Evolutionary conservation across 1,140 invertebrate species (phyloP), one percentile per base, ranked within the genome.

Genomic region (Cryptotermes secundus): DNA sequence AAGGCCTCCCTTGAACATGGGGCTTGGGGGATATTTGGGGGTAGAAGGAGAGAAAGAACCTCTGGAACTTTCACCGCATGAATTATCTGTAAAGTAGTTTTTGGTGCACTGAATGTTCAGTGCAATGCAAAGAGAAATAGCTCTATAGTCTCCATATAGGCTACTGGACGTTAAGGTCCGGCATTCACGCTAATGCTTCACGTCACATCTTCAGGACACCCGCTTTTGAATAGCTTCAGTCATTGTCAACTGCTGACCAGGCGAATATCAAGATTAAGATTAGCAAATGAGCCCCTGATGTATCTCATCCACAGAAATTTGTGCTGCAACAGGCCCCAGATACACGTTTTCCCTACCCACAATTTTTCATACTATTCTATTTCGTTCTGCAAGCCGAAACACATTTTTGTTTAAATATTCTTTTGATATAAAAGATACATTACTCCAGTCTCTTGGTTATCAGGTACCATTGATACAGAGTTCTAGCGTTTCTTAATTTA

Each of bases 51-150:
- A 72, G 31, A 72, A 72, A 72, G 59, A 72, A n/a, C 59, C 59
- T 72, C 59, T 72, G 59, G 59, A 72, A 72, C 59, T 72, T 72
- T 72, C 59, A 72, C 59, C n/a, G 59, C 59, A 72, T 72, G 59
- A 72, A 72, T 72, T 72, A 72, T 72, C 59, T 72, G 59, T 72
- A 72, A 72, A 72, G 59, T 72, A 72, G 26, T 72, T 72, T 72
- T 72, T 72, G 59, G 59, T 72, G 59, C 59, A 72, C 59, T 72
- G 59, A 72, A 72, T 72, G 9, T 72, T 72, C 59, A 72, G 59
- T 72, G 59, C 59, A 72, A 72, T 72, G 59, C 59, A 72, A 72
- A 72, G 59, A 72, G 59, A 72, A 72, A 72, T 72, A 72, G 59
- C 59, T 72, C 59, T 72, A 72, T 72, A 72, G 59, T 72, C 59